Percentiles rank a stretch among this genome's conserved stretches.
phyloP scores from a whole-genome alignment of 2,113 vertebrate genomes.

The Corvus hawaiiensis region DNA sequence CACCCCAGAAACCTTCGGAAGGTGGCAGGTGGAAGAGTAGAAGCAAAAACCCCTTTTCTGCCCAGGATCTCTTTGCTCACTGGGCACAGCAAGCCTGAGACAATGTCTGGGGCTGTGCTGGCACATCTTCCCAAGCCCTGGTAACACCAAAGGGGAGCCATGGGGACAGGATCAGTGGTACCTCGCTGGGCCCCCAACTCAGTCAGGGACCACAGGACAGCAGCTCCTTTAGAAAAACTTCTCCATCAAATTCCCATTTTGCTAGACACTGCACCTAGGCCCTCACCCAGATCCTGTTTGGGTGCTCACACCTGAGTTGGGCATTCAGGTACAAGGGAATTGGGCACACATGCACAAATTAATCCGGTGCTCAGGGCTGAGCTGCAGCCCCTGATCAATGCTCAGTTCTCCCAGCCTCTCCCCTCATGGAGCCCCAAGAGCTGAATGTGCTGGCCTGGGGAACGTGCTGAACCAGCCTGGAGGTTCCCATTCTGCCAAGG shows the following conservation, averaged over 20 bases:
- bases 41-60: neutral
- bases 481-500: neutral
- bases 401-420: neutral
- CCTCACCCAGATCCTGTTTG: rapidly evolving
- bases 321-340: neutral
- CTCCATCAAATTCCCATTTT: neutral
- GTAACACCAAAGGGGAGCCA: rapidly evolving
- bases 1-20: rapidly evolving
- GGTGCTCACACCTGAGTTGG: neutral
- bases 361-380: neutral
- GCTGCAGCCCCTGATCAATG: neutral
- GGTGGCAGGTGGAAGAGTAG: neutral
- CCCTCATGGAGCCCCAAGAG: neutral
- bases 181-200: neutral
- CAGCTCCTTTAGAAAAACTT: neutral
- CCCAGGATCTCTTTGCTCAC: neutral
- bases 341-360: neutral
- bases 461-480: neutral
- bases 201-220: neutral
- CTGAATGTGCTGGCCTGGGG: neutral
- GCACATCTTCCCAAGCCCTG: neutral
- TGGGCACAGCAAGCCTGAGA: neutral
- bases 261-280: neutral
- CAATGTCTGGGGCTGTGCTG: neutral
- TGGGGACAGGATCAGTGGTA: neutral